phyloP scores from a whole-genome alignment of 2,113 vertebrate genomes.

The Aviceda subcristata region DNA sequence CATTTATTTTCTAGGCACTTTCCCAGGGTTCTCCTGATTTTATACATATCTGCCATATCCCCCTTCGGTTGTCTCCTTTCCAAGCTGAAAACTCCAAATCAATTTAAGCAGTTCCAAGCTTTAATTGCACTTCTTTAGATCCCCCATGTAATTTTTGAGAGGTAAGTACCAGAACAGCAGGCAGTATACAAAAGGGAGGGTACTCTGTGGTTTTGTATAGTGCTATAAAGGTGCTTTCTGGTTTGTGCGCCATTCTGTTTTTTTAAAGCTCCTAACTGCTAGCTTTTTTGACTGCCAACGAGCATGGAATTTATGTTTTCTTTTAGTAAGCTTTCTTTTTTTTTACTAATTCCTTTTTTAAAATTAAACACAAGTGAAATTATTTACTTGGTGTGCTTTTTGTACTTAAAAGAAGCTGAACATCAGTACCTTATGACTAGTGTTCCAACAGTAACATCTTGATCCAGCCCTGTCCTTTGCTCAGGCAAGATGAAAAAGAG shows the following conservation, averaged over 20 bases:
- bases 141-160: conserved; percentile 21
- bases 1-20: conserved; percentile 46
- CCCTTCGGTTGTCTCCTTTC: conserved; percentile 9
- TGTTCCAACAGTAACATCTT: not conserved
- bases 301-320: not conserved
- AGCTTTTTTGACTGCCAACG: not conserved
- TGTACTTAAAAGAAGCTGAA: not conserved
- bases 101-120: conserved; percentile 41
- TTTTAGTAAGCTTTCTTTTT: not conserved
- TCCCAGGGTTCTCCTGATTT: conserved; percentile 33
- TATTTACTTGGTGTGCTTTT: not conserved
- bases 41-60: conserved; percentile 32
- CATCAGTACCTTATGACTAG: not conserved
- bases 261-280: not conserved
- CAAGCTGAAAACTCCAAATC: conserved; percentile 20
- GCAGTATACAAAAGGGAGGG: not conserved
- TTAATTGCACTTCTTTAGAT: conserved; percentile 42
- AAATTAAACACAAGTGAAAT: not conserved
- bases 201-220: not conserved
- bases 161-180: conserved; percentile 9
- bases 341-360: not conserved
- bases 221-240: conserved; percentile 18
- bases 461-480: not conserved
- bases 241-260: not conserved
- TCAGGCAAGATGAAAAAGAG: not conserved